Evolutionary conservation across 2,113 vertebrate species (phyloP).

Genomic region (Pardalotus punctatus): DNA sequence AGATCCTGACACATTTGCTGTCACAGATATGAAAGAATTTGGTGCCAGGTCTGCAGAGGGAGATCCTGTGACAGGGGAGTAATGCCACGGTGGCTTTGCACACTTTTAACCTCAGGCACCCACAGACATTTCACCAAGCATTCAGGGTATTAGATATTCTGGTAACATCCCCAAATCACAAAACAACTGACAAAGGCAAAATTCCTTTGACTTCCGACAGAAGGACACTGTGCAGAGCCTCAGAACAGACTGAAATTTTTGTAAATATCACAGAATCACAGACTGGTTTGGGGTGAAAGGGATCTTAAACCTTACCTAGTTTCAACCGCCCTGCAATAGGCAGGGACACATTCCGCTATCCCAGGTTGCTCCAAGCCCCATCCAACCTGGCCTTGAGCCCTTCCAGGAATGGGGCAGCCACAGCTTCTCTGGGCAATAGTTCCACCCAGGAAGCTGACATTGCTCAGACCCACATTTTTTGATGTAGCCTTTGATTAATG

Average conservation of each 20-base stretch:
- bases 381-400: background rate
- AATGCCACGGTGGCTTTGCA: background rate
- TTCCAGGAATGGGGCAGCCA: background rate
- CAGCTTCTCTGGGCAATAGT: background rate
- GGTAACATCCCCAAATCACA: background rate
- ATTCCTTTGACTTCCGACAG: background rate
- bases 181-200: background rate
- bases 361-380: background rate
- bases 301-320: background rate
- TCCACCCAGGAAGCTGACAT: constrained; percentile 32
- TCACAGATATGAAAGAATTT: constrained; percentile 62
- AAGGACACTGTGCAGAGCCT: no score
- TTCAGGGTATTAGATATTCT: fast-evolving
- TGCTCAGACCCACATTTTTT: constrained; percentile 26
- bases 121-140: background rate
- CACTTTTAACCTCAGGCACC: background rate
- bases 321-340: background rate
- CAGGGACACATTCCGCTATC: background rate
- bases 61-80: background rate
- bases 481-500: background rate
- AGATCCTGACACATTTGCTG: constrained; percentile 36
- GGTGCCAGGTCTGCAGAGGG: background rate
- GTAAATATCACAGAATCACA: background rate
- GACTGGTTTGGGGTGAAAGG: background rate
- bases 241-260: background rate